These are phyloP conservation scores for Xiphorhynchus erythropygius DNA, from an alignment of 2,797 vertebrate species.

Conservation along the genomic window DNA sequence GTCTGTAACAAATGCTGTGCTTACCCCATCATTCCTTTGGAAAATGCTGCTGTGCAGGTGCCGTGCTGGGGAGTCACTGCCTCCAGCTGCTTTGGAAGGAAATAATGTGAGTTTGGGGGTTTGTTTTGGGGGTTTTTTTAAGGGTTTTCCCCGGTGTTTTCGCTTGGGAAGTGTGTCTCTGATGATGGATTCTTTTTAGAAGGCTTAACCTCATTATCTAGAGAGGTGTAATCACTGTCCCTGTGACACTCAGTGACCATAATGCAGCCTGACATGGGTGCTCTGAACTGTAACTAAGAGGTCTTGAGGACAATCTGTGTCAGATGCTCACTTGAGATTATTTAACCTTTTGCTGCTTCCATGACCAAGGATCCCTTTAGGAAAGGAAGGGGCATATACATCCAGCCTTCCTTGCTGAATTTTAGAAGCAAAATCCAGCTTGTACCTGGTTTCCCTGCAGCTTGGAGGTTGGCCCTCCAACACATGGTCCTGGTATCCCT, in stretches of 20 bases:
- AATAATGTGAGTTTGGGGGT: neutral
- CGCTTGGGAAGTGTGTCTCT: neutral
- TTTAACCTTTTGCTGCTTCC: neutral
- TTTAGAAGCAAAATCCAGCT: neutral
- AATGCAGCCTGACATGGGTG: neutral
- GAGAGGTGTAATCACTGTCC: neutral
- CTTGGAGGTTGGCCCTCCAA: neutral
- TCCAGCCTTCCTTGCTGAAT: neutral
- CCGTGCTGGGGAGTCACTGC: neutral
- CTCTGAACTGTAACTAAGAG: neutral
- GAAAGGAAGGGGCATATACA: too few relatives aligned
- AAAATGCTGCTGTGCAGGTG: neutral
- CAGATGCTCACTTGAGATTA: neutral
- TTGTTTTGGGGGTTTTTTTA: too few relatives aligned
- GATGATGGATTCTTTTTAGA: neutral
- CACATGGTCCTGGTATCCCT: accelerated
- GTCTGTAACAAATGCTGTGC: neutral
- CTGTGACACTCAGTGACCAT: neutral
- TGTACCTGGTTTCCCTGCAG: neutral
- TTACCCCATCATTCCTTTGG: neutral
- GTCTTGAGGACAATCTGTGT: neutral
- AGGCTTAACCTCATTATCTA: neutral
- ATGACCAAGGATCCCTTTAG: neutral
- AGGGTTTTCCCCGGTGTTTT: neutral
- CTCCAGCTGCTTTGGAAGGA: neutral